Evolutionary conservation across 2,797 vertebrate species (phyloP).

Genomic region (Trichosurus vulpecula): DNA sequence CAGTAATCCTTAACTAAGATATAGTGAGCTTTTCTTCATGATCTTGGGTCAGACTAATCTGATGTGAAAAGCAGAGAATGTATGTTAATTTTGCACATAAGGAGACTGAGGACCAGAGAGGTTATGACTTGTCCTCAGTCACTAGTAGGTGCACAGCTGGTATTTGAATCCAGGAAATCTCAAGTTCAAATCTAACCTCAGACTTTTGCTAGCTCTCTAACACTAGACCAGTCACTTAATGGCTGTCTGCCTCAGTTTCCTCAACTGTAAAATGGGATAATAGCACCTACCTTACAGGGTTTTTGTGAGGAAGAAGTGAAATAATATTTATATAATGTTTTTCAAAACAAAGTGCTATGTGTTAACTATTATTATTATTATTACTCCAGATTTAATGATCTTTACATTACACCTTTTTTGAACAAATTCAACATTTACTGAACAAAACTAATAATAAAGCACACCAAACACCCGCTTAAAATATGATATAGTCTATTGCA

Average conservation of each 20-base stretch:
- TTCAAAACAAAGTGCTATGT: neutral
- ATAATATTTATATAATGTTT: neutral
- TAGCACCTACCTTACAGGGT: neutral
- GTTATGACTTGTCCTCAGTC: neutral
- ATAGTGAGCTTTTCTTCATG: constrained; percentile 7
- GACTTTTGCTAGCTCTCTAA: neutral
- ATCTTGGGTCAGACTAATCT: constrained; percentile 25
- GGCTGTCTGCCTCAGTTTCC: neutral
- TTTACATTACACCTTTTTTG: neutral
- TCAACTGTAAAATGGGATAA: neutral
- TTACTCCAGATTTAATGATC: neutral
- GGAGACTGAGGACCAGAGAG: neutral
- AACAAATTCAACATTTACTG: constrained; percentile 54
- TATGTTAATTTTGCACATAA: neutral
- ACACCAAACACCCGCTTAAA: constrained; percentile 27
- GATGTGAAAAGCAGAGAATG: constrained; percentile 26
- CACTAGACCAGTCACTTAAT: neutral
- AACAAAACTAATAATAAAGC: constrained; percentile 39
- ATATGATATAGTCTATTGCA: constrained; percentile 1
- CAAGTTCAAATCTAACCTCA: neutral
- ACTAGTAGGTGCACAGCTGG: neutral
- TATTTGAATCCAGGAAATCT: neutral
- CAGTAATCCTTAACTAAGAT: neutral
- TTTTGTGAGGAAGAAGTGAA: neutral
- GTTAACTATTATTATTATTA: neutral